Conservation (phyloP, 2,888 invertebrate species). For the Platypus cylindrus region DNA sequence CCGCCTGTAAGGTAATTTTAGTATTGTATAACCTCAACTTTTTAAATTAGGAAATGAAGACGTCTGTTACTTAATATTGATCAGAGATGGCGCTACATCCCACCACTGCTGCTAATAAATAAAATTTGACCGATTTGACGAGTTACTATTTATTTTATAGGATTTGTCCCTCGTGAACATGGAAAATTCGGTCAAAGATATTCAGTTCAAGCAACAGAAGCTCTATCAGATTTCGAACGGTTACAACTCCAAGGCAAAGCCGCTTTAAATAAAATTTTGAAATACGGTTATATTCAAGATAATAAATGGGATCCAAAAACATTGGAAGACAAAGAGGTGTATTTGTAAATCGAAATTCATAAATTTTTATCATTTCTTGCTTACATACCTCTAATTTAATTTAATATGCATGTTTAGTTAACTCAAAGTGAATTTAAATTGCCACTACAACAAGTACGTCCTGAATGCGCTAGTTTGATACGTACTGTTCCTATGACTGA, state of each 20-base stretch:
- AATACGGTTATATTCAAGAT: constrained; percentile 46
- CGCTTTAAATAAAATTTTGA: constrained; percentile 45
- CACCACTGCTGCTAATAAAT: no score
- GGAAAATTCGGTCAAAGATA: constrained; percentile 59
- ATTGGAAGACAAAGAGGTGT: constrained; percentile 47
- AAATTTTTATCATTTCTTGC: no score
- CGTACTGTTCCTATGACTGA: constrained; percentile 48
- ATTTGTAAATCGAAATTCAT: background rate
- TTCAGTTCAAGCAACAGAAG: constrained; percentile 59
- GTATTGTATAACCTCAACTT: no score
- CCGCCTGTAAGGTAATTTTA: no score
- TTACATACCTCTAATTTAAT: background rate
- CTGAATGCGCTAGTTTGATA: constrained; percentile 53
- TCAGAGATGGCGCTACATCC: no score
- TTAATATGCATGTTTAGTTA: constrained; percentile 44
- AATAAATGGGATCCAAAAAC: constrained; percentile 51
- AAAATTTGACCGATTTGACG: no score
- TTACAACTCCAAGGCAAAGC: constrained; percentile 46
- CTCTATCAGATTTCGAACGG: constrained; percentile 56
- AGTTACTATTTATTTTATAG: constrained; percentile 25
- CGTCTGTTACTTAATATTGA: no score
- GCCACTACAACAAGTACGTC: constrained; percentile 53
- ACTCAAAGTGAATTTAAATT: constrained; percentile 55
- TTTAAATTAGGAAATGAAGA: no score
- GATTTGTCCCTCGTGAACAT: constrained; percentile 54